These are phyloP conservation scores for Tiliacea citrago DNA, from an alignment of 2,888 invertebrate genomes.

Conservation along the genomic window DNA sequence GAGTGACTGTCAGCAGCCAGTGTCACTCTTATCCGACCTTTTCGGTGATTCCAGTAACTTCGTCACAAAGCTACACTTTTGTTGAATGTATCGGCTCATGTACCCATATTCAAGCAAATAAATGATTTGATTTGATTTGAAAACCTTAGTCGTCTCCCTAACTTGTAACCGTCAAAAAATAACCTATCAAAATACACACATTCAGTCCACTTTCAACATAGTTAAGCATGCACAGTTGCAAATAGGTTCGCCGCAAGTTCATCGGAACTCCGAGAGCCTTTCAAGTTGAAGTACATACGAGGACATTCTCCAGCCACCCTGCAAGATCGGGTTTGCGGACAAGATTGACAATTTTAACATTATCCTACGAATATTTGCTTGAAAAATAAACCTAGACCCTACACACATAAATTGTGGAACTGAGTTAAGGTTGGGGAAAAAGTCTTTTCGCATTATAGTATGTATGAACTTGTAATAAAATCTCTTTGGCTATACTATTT, in stretches of 20 bases:
- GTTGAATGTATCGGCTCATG: too few species aligned
- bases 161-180: background rate
- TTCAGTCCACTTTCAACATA: background rate
- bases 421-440: too few species aligned
- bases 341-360: conserved; percentile 28
- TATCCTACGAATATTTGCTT: conserved; percentile 2
- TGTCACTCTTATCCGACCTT: too few species aligned
- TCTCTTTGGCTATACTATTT: too few species aligned
- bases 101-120: too few species aligned
- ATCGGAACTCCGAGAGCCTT: conserved; percentile 11
- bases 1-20: too few species aligned
- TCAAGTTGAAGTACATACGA: conserved; percentile 28
- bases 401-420: background rate
- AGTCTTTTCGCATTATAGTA: too few species aligned
- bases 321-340: conserved; percentile 20
- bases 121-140: too few species aligned
- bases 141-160: too few species aligned
- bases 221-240: conserved; percentile 24
- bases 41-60: too few species aligned
- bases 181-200: background rate
- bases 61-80: too few species aligned
- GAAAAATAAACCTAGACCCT: background rate
- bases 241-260: conserved; percentile 37
- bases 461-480: too few species aligned
- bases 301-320: conserved; percentile 2